phyloP scores from a whole-genome alignment of 2,797 vertebrate genomes.

The Neosilurus hyrtlii region DNA sequence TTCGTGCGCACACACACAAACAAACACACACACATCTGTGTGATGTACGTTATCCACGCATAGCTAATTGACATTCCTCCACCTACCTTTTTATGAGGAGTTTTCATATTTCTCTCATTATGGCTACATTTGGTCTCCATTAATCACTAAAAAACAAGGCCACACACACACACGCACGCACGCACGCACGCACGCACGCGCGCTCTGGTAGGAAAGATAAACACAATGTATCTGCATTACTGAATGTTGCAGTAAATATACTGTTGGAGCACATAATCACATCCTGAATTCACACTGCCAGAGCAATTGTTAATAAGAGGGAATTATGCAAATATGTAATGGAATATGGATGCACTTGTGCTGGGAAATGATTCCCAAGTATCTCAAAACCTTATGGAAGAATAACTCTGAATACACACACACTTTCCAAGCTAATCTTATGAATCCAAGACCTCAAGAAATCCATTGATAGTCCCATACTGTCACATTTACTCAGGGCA shows the following conservation, averaged over 20 bases:
- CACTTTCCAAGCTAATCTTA: not conserved
- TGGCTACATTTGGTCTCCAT: not conserved
- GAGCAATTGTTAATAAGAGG: constrained; percentile 15
- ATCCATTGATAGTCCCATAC: not conserved
- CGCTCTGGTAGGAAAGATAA: not conserved
- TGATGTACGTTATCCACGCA: not conserved
- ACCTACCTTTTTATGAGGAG: not conserved
- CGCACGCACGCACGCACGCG: not conserved
- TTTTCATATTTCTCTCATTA: not conserved
- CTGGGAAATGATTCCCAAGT: constrained; percentile 27
- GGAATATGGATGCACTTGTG: constrained; percentile 23
- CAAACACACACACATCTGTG: not conserved
- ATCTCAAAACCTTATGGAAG: constrained; percentile 21
- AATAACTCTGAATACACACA: constrained; percentile 2
- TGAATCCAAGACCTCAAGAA: not conserved
- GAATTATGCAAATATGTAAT: constrained; percentile 37
- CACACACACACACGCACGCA: not conserved
- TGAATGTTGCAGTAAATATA: constrained; percentile 31
- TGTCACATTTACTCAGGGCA: not conserved
- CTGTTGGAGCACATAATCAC: constrained; percentile 35
- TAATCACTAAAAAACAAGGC: not conserved
- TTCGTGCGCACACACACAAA: not conserved
- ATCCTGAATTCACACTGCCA: constrained; percentile 25
- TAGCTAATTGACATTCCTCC: not conserved
- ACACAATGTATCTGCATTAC: constrained; percentile 36